Base-by-base conservation (phyloP, 2,797 vertebrate species). In the Cossypha polioptera region DNA sequence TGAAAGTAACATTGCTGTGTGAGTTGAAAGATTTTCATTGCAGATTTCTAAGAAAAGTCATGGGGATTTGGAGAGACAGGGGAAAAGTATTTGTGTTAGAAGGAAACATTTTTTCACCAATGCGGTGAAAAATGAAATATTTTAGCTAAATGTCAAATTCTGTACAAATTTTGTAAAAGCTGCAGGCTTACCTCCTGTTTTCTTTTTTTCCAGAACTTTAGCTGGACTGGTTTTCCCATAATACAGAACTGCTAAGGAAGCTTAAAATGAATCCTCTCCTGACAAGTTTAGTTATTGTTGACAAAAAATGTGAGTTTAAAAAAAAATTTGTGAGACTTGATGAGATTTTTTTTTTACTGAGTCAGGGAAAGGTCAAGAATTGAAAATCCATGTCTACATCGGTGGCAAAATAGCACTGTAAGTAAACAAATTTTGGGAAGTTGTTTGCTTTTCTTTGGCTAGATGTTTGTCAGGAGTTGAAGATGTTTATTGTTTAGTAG, bases 51-150 rank as follows among this genome's bases (percentile, higher is more conserved):
- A 54, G 54, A 65, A 90, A 92, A 28, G 36, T 28, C 8, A 5
- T 11, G 5, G 11, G 24, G 8, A 10, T 63, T 47, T 85, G 17
- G 10, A 72, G 11, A 16, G 10, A 3, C 4, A 24, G 5, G 5
- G 2, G 4, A 3, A 20, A 55, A 54, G 1, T 5, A 53, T 15
- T 82, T 76, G 10, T 25, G 54, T 59, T 86, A 73, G 11, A 66
- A 6, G 10, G 55, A 74, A 86, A 15, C 0, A 7, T 31, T 66
- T 67, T 68, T 86, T 82, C 31, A 57, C 43, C 19, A 63, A 28
- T 29, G 7, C 61, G 17, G 7, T 81, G 58, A 84, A 91, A 94
- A 91, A 45, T 36, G 3, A 85, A 91, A 29, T 76, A 51, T 36
- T 59, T 20, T 51, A 42, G 5, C 18, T 82, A 73, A 78, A 82